Evolutionary conservation across 2,888 invertebrate genomes (phyloP), one percentile per base, ranked within the genome.

Genomic region (Toxonevra muliebris): DNA sequence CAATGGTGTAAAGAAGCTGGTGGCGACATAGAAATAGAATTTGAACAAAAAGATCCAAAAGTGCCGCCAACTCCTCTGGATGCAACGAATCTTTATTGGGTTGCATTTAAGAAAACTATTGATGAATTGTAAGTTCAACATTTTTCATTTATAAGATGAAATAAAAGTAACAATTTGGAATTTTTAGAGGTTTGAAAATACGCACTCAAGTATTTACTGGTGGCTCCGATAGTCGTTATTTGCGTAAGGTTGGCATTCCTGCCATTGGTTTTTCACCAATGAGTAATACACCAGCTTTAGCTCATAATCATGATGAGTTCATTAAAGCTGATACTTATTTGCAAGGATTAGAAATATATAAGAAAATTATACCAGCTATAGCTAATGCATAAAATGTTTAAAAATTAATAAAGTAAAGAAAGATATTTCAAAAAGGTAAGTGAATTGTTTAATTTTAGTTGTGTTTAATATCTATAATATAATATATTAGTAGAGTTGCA

Each of bases 231-330:
- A 93, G 94, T 79, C 89, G 96, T 71, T 96, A 90, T 80, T 83
- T 97, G 2, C 89, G 97, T 77, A 85, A 87, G 87, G 87, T 52
- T 42, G 95, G 94, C 12, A 88, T 94, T 66, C 94, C 94, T 5
- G 96, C 96, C 0, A 87, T 98, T 71, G 95, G 97, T 30, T 96
- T 98, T 85, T 95, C 96, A 0, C 97, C 97, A 0, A 93, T 97
- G 87, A 93, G 92, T 78, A 89, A 91, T 77, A 96, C 96, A 0
- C 92, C 91, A 0, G 89, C 95, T 1, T 87, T 93, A 8, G 87
- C 97, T 9, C 98, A 98, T 80, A 95, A 96, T 83, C 93, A 97
- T 80, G 90, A 98, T 82, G 98, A 98, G 84, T 93, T 87, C 77
- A 85, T 98, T 8, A 90, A 91, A 71, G 92, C 92, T 64, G 89